Conservation (phyloP, 2,113 vertebrate genomes). For the Onychorhynchus coronatus region DNA sequence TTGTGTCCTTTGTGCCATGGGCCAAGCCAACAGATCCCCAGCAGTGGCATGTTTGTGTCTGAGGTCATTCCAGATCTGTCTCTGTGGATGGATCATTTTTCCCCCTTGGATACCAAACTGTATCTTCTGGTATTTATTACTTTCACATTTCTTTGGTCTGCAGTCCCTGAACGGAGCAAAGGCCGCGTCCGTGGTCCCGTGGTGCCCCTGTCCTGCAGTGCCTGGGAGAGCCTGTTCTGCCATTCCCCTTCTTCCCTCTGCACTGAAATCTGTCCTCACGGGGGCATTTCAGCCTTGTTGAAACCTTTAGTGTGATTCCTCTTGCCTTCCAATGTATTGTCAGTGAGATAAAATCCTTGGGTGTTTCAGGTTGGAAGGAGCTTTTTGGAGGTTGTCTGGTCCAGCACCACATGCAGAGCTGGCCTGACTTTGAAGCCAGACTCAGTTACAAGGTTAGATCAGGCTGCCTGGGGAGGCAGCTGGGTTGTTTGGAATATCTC, state of each 20-base stretch:
- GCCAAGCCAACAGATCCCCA: neutral
- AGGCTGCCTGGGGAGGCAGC: neutral
- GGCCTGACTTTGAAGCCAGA: neutral
- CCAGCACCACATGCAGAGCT: neutral
- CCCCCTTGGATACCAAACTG: neutral
- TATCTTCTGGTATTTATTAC: neutral
- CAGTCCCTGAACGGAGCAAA: neutral
- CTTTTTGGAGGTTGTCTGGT: neutral
- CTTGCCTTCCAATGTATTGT: neutral
- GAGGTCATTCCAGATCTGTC: neutral
- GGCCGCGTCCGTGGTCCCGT: fast-evolving
- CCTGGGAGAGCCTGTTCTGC: neutral
- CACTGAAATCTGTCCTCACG: neutral
- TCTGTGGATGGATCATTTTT: neutral
- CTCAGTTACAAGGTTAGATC: neutral
- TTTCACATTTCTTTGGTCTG: neutral
- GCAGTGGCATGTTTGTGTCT: neutral
- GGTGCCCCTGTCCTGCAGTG: neutral
- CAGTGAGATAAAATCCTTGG: neutral
- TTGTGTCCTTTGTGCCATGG: neutral
- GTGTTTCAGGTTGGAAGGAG: neutral
- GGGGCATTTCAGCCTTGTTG: neutral
- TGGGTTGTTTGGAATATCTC: neutral
- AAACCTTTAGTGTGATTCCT: neutral
- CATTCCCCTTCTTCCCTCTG: neutral